Evolutionary conservation across 2,888 invertebrate species (phyloP).

Genomic region (Blastobasis lacticolella): DNA sequence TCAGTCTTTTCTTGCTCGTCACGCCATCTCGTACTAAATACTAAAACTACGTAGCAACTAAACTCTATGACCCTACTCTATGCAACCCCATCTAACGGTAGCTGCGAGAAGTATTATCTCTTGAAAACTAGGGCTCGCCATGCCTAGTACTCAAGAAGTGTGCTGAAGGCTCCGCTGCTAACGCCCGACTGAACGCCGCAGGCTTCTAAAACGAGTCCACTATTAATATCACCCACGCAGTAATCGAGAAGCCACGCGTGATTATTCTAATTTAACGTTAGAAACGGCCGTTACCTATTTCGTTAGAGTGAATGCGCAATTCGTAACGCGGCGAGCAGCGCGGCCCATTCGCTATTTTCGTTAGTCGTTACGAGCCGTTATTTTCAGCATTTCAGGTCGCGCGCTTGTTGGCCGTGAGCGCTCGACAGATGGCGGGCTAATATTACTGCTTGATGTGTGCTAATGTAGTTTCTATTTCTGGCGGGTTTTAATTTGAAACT

Average conservation of each 20-base stretch:
- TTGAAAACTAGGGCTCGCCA: constrained; percentile 36
- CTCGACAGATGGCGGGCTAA: constrained; percentile 44
- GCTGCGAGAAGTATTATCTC: constrained; percentile 24
- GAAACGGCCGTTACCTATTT: constrained; percentile 16
- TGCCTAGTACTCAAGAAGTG: constrained; percentile 30
- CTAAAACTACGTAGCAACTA: neutral
- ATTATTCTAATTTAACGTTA: constrained; percentile 35
- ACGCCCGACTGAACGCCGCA: constrained; percentile 43
- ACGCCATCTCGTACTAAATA: constrained; percentile 35
- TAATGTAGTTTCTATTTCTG: no score
- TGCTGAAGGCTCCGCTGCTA: constrained; percentile 51
- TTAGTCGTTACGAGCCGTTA: constrained; percentile 34
- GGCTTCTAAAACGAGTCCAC: constrained; percentile 28
- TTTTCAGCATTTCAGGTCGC: constrained; percentile 25
- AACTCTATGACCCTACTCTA: neutral
- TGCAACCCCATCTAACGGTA: constrained; percentile 47
- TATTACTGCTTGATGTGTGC: neutral
- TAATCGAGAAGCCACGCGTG: constrained; percentile 31
- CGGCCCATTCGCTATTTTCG: constrained; percentile 46
- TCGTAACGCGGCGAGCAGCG: constrained; percentile 23
- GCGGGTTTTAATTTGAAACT: no score
- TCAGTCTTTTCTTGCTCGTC: neutral
- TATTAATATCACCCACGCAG: constrained; percentile 35
- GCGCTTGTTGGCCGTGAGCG: constrained; percentile 21
- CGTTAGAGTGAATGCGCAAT: constrained; percentile 23